Conservation (phyloP, 2,797 vertebrate species). For the Notolepis coatsorum region DNA sequence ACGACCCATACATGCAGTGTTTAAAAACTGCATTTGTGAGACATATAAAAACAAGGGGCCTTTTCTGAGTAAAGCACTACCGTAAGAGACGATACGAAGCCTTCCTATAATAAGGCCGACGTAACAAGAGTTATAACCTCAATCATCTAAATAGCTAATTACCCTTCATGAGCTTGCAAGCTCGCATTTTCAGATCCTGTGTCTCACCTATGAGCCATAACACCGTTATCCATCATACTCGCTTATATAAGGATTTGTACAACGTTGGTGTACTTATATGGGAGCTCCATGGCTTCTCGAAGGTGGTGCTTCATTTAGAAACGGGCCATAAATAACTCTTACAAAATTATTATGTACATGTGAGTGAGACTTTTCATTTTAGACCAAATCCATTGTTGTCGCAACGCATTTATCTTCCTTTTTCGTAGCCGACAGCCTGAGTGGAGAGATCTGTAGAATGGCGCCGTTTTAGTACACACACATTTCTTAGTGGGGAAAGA, state of each 20-base stretch:
- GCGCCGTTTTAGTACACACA: background rate
- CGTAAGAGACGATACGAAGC: constrained; percentile 14
- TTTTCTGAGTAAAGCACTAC: constrained; percentile 35
- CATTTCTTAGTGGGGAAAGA: background rate
- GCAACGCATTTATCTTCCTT: constrained; percentile 37
- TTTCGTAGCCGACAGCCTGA: constrained; percentile 34
- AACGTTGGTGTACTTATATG: constrained; percentile 17
- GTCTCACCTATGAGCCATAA: background rate
- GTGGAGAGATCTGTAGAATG: constrained; percentile 49
- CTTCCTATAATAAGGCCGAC: background rate
- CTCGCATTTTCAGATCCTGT: background rate
- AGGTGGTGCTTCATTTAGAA: constrained; percentile 44
- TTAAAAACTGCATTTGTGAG: constrained; percentile 64
- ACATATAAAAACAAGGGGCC: constrained; percentile 49
- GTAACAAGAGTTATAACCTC: background rate
- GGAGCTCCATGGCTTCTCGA: constrained; percentile 26
- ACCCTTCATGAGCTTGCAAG: background rate
- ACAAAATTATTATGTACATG: constrained; percentile 67
- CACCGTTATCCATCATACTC: background rate
- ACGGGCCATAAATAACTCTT: constrained; percentile 45
- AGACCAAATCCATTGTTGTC: constrained; percentile 28
- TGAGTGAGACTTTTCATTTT: constrained; percentile 38
- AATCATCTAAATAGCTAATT: background rate
- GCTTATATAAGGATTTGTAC: constrained; percentile 10
- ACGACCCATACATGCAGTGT: constrained; percentile 59